Evolutionary conservation across 2,113 vertebrate genomes (phyloP).

Genomic region (Carassius auratus): DNA sequence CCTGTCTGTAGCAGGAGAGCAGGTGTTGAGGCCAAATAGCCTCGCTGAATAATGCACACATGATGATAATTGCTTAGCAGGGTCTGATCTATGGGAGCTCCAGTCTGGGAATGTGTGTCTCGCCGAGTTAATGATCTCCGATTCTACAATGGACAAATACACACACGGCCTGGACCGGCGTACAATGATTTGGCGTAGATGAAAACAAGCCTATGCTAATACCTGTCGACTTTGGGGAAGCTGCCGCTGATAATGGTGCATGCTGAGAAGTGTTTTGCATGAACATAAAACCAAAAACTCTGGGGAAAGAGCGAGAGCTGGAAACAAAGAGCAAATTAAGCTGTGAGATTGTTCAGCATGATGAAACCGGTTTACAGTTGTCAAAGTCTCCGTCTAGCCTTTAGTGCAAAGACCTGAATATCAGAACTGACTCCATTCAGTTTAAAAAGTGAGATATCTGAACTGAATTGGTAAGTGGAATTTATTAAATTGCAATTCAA

Average conservation of each 20-base stretch:
- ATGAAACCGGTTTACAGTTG: background rate
- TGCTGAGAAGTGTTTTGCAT: slow-evolving; percentile 19
- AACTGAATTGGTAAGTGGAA: no score
- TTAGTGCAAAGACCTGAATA: background rate
- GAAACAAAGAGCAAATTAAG: slow-evolving; percentile 10
- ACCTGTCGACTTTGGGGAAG: slow-evolving; percentile 4
- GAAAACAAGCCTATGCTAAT: slow-evolving; percentile 11
- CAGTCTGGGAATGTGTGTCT: slow-evolving; percentile 40
- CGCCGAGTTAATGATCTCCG: slow-evolving; percentile 26
- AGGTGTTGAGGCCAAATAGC: slow-evolving; percentile 31
- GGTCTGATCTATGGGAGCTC: slow-evolving; percentile 33
- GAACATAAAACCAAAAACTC: background rate
- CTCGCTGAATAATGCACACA: slow-evolving; percentile 14
- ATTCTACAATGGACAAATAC: slow-evolving; percentile 24
- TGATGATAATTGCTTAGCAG: slow-evolving; percentile 47
- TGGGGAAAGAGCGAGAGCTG: background rate
- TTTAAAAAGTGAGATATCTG: no score
- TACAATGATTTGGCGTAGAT: background rate
- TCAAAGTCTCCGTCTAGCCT: background rate
- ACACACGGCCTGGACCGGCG: background rate
- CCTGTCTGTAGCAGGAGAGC: slow-evolving; percentile 18
- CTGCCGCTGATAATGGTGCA: background rate
- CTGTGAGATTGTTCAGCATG: background rate
- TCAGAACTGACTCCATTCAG: background rate
- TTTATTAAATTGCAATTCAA: no score